Evolutionary conservation across 2,113 vertebrate genomes (phyloP).

Genomic region (Microtus ochrogaster): DNA sequence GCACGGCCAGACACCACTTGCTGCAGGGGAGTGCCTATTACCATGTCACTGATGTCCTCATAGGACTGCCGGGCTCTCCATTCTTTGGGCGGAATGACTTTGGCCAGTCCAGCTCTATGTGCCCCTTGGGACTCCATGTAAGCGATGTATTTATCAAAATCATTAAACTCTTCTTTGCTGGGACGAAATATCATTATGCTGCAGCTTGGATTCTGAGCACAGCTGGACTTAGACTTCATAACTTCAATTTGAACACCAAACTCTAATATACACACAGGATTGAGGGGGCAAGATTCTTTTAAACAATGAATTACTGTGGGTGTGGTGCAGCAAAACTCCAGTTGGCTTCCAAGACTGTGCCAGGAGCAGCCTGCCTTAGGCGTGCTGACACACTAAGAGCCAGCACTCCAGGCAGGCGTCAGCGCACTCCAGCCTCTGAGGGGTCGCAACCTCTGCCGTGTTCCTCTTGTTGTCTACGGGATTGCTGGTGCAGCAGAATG

Average conservation of each 20-base stretch:
- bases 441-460: not conserved
- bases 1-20: slow-evolving; percentile 56
- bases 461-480: not conserved
- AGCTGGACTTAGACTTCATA: slow-evolving; percentile 64
- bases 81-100: slow-evolving; percentile 67
- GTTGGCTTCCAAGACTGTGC: not conserved
- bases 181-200: slow-evolving; percentile 76
- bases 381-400: not conserved
- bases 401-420: rapidly evolving
- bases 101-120: slow-evolving; percentile 73
- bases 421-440: not conserved
- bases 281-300: slow-evolving; percentile 3
- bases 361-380: not conserved
- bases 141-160: slow-evolving; percentile 74
- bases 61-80: slow-evolving; percentile 70
- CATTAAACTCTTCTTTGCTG: slow-evolving; percentile 70
- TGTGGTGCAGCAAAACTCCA: not conserved
- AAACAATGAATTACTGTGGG: not conserved
- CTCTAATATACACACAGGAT: not conserved
- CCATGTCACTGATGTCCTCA: slow-evolving; percentile 14
- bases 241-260: not conserved
- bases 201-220: slow-evolving; percentile 61
- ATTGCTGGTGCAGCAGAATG: not conserved
- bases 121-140: slow-evolving; percentile 77
- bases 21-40: slow-evolving; percentile 64